phyloP scores from a whole-genome alignment of 2,113 vertebrate genomes.

The Sorex araneus region DNA sequence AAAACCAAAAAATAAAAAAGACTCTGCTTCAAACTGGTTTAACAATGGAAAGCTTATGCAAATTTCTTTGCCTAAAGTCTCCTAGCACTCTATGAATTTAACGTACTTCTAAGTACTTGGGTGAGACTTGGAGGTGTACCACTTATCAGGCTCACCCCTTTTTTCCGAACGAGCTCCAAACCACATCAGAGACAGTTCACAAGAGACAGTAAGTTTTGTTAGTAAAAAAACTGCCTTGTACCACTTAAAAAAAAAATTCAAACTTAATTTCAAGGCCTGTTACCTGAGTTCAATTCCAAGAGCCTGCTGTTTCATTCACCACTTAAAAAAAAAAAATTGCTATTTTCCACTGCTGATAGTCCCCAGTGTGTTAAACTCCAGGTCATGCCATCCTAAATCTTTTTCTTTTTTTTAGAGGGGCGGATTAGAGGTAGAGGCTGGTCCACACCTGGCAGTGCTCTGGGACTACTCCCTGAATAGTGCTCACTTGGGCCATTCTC shows the following conservation, averaged over 20 bases:
- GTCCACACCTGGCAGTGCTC: too few species aligned
- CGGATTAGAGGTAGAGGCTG: too few species aligned
- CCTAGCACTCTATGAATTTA: background rate
- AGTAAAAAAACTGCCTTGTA: too few species aligned
- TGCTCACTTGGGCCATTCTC: too few species aligned
- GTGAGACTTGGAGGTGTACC: too few species aligned
- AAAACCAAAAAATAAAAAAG: too few species aligned
- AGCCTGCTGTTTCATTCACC: background rate
- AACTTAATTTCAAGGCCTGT: background rate
- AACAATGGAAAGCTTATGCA: background rate
- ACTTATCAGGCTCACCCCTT: too few species aligned
- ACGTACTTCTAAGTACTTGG: background rate
- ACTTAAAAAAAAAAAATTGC: background rate
- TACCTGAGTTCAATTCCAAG: background rate
- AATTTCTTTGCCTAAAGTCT: background rate
- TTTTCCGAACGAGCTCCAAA: too few species aligned
- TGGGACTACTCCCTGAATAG: too few species aligned
- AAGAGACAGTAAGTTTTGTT: too few species aligned
- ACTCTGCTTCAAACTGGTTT: background rate
- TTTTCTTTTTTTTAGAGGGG: too few species aligned
- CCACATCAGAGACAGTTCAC: too few species aligned
- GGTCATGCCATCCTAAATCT: background rate
- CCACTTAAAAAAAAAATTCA: background rate
- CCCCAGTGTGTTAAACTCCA: background rate
- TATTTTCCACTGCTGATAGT: background rate